These are phyloP conservation scores for Uria lomvia DNA, from an alignment of 2,113 vertebrate genomes.

Conservation along the genomic window DNA sequence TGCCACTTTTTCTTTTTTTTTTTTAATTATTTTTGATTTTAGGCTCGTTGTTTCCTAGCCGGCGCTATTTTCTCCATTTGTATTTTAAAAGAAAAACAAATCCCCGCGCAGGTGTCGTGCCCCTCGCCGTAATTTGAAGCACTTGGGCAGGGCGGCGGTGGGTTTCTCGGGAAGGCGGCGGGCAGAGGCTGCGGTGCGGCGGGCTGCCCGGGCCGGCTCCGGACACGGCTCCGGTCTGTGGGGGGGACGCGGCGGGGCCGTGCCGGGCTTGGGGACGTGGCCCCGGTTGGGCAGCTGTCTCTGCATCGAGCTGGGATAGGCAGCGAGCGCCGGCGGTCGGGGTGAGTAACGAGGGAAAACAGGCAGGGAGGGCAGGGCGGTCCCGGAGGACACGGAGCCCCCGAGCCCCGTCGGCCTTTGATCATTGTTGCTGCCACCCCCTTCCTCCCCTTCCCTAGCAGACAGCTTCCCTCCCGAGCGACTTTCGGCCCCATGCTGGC, in stretches of 20 bases:
- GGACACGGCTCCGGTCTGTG: neutral
- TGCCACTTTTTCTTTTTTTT: neutral
- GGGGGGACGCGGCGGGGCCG: neutral
- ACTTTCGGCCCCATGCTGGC: neutral
- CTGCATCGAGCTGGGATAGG: conserved; percentile 61
- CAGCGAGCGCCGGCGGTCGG: conserved; percentile 75
- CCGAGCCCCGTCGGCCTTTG: neutral
- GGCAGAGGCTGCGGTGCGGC: neutral
- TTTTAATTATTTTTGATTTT: neutral
- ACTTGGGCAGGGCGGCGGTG: neutral
- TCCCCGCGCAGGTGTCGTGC: neutral
- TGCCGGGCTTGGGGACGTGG: neutral
- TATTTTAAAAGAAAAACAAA: conserved; percentile 23
- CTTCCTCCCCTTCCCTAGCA: neutral
- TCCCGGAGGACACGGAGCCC: neutral
- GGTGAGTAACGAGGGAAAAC: conserved; percentile 69
- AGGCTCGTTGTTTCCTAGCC: neutral
- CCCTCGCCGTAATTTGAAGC: neutral
- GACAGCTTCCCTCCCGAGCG: neutral
- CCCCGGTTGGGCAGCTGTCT: conserved; percentile 82
- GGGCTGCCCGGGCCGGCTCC: neutral
- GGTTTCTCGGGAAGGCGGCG: neutral
- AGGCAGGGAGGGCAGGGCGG: neutral
- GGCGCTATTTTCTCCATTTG: neutral
- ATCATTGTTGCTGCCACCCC: neutral